Conservation (phyloP, 2,888 invertebrate species). For the Latheticus oryzae region DNA sequence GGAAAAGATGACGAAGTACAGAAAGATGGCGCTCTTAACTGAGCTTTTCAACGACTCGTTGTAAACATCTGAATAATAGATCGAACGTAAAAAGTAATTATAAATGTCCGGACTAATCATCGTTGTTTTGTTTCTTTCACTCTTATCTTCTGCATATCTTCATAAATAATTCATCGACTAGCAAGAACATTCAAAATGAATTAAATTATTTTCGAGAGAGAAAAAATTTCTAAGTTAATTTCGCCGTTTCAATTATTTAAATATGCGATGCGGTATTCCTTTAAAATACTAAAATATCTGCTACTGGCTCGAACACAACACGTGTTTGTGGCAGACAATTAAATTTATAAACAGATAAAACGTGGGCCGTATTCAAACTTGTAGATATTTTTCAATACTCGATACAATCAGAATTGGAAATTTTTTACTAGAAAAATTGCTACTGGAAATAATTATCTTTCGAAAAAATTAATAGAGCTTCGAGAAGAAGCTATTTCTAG, state of each 20-base stretch:
- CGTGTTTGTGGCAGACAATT: constrained; percentile 29
- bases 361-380: too few species aligned
- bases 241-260: constrained; percentile 32
- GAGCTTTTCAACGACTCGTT: constrained; percentile 39
- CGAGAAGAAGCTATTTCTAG: constrained; percentile 2
- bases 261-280: constrained; percentile 23
- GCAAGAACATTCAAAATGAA: constrained; percentile 32
- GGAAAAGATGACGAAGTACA: constrained; percentile 46
- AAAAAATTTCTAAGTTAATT: constrained; percentile 30
- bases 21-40: constrained; percentile 44
- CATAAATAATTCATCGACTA: constrained; percentile 32
- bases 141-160: constrained; percentile 24
- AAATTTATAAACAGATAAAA: constrained; percentile 33
- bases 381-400: too few species aligned
- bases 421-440: too few species aligned
- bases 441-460: too few species aligned
- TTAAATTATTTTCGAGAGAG: constrained; percentile 29
- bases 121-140: constrained; percentile 32
- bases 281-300: constrained; percentile 16
- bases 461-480: constrained; percentile 4
- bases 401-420: too few species aligned
- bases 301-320: constrained; percentile 15
- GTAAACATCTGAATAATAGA: constrained; percentile 47
- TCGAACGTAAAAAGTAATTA: constrained; percentile 41
- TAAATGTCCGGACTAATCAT: constrained; percentile 34